phyloP scores from a whole-genome alignment of 35 echinoderm and acorn worm genomes.

The Stichopus chloronotus region DNA sequence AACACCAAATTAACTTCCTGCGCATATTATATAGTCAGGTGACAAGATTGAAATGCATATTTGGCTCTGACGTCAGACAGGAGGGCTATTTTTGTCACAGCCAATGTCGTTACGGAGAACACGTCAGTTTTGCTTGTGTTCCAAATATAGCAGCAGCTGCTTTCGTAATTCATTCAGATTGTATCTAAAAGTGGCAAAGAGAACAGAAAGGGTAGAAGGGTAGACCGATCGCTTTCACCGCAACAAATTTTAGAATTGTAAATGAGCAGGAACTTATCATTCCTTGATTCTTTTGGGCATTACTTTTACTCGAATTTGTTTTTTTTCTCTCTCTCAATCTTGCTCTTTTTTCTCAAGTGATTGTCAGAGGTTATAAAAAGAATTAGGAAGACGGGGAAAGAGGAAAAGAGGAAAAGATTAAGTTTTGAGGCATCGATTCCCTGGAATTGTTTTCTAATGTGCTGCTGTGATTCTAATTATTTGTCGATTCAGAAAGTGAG shows the following conservation, averaged over 20 bases:
- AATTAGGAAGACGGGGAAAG: neutral
- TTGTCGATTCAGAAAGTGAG: neutral
- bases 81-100: conserved; percentile 39
- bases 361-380: neutral
- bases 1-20: neutral
- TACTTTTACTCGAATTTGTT: neutral
- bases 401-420: neutral
- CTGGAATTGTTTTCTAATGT: neutral
- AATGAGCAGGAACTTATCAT: conserved; percentile 5
- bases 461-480: neutral
- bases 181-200: conserved; percentile 20
- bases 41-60: conserved; percentile 48
- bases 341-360: conserved; percentile 7
- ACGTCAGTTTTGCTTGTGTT: conserved; percentile 46
- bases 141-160: conserved; percentile 47
- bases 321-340: neutral
- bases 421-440: neutral
- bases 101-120: conserved; percentile 43
- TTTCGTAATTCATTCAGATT: conserved; percentile 46
- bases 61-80: conserved; percentile 42
- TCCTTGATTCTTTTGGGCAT: conserved; percentile 16
- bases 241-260: conserved; percentile 30
- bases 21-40: conserved; percentile 44
- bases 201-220: neutral
- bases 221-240: neutral